Base-by-base conservation (phyloP, 2,797 vertebrate genomes). In the Halcyon badia region DNA sequence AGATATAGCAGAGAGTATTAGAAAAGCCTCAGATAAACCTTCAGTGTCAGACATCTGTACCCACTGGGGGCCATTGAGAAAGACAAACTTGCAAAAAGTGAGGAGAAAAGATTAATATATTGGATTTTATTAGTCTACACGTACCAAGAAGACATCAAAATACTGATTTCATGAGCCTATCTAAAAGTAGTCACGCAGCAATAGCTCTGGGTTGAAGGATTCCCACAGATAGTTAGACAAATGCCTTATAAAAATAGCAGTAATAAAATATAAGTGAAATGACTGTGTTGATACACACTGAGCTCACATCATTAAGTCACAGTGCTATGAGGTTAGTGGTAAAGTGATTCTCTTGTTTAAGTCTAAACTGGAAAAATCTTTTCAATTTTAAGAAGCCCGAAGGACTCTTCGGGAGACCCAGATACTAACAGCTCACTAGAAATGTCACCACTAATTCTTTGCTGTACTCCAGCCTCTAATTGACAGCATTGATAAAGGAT, bases 231-330 rank as follows among this genome's bases (percentile, higher is more conserved):
- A 94, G 49, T 87, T 78, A 92, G 60, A 68, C 33, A 88, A 97
- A 89, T 62, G 93, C 41, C 48, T 89, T 96, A 82, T 87, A 95
- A 97, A 95, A 92, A 89, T 62, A 68, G 49, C 88, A 97, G 42
- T 70, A 75, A 21, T 91, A 86, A 96, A 94, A 83, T 22, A 48
- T 39, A 91, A 94, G 68, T 81, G 70, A 78, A 92, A 69, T n/a
- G n/a, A 24, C 66, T 61, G 19, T 57, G 37, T 33, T 60, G 49
- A 61, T 80, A 81, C 79, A 77, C 10, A 39, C 22, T 33, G 51
- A 87, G n/a, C 64, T 94, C 90, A 64, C 61, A 89, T 82, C 87
- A 60, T 91, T 64, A 83, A 87, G 44, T 73, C 66, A 77, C 28
- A 39, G 85, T 24, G 56, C 44, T 88, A 70, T 80, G 61, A 92